Base-by-base conservation (phyloP, 2,797 vertebrate genomes). In the Neosilurus mollespiculum region DNA sequence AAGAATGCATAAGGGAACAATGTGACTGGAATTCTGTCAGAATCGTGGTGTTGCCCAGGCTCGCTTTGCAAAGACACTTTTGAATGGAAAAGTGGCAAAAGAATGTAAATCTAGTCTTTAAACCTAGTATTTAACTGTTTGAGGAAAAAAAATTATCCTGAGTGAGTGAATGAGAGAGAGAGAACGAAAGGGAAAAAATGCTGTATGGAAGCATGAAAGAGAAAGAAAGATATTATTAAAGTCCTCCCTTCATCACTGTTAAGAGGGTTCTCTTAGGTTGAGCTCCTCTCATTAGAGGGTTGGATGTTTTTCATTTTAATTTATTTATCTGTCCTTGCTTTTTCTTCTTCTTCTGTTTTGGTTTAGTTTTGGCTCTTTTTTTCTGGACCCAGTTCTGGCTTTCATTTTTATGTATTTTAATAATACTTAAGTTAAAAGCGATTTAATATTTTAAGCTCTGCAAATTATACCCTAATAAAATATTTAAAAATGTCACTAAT, bases 391-490 rank as follows among this genome's bases (percentile, higher is more conserved):
- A 93, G 93, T 95, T 95, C 93, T 94, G 94, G 94, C 94, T 95
- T 94, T 94, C 88, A 87, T 95, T 95, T 95, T 95, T 94, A 95
- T 95, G 93, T 95, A 94, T 95, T 95, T 95, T 95, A 95, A 94
- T 94, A 94, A 94, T 94, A 94, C 93, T 94, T 88, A 95, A 95
- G 93, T 95, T 95, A 95, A 95, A 95, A 95, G 94, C 93, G 93
- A 94, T 95, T 94, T 94, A 95, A 95, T 95, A 94, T 95, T 95
- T 95, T 94, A 94, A 94, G 90, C 93, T 95, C 94, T 95, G 94
- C 93, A 88, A 93, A 95, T 95, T 94, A 95, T 95, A 95, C 94
- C 94, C 95, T 94, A 95, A 95, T 95, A 95, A 95, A 95, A 94
- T 91, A 93, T 92, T 94, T 87, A 91, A 95, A 95, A 95, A 94